Conservation (phyloP, 2,888 invertebrate genomes). For the Elegia similella region DNA sequence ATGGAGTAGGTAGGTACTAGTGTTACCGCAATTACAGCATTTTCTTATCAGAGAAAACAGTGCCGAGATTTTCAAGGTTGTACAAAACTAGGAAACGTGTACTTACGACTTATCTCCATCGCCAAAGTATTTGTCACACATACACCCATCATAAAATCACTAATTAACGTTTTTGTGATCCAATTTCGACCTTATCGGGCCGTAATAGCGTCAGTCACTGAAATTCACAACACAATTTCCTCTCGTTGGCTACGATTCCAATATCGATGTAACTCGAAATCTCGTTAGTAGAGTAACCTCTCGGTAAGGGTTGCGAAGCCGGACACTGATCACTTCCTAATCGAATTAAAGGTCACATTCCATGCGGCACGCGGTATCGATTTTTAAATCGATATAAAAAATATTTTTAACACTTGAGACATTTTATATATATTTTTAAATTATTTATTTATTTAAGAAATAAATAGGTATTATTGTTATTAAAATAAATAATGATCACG, state of each 20-base stretch:
- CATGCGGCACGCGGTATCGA: conserved; percentile 28
- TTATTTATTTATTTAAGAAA: conserved; percentile 12
- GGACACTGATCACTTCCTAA: conserved; percentile 45
- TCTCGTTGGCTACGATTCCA: conserved; percentile 33
- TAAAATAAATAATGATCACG: conserved; percentile 20
- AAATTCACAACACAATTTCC: conserved; percentile 33
- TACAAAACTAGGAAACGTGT: conserved; percentile 9
- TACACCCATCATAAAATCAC: conserved; percentile 55
- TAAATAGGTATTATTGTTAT: conserved; percentile 10
- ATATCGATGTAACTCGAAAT: conserved; percentile 42
- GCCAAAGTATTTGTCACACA: conserved; percentile 66
- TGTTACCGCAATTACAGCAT: neutral
- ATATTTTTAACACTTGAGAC: conserved; percentile 14
- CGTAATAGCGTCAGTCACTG: conserved; percentile 19
- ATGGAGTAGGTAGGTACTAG: neutral
- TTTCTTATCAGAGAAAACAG: neutral
- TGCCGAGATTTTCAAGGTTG: neutral
- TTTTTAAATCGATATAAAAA: conserved; percentile 20
- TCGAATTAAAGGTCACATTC: conserved; percentile 46
- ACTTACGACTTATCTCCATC: conserved; percentile 76
- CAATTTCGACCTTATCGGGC: neutral
- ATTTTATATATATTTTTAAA: conserved; percentile 21
- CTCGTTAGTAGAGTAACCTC: conserved; percentile 46
- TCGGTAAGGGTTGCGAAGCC: conserved; percentile 56
- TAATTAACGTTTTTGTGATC: conserved; percentile 19